These are phyloP conservation scores for Matsumyia berberina DNA, from an alignment of 2,888 invertebrate species.

Conservation along the genomic window DNA sequence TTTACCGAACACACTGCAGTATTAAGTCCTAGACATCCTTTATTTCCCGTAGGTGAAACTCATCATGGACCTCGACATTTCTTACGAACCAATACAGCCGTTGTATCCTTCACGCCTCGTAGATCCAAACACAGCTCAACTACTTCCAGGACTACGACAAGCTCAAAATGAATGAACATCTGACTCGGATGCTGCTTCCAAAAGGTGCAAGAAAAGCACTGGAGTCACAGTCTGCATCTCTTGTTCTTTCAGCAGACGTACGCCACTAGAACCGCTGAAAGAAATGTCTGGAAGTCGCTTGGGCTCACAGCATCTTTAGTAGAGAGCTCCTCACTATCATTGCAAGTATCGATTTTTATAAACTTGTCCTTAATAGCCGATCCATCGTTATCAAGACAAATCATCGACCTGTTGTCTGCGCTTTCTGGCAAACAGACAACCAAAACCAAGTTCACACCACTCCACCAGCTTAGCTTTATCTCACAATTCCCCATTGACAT, in stretches of 20 bases:
- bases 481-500: not conserved
- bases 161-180: not conserved
- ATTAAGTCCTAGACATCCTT: no score
- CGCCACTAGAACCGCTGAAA: not conserved
- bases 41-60: no score
- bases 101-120: no score
- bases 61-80: no score
- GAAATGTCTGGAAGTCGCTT: not conserved
- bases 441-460: not conserved
- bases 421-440: not conserved
- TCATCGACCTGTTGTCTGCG: not conserved
- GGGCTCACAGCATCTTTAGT: no score
- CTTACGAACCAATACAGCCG: no score
- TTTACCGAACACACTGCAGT: no score
- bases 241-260: not conserved
- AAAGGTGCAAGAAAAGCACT: not conserved
- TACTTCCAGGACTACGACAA: no score
- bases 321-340: not conserved
- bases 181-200: not conserved
- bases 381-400: not conserved
- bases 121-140: no score
- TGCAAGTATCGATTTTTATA: not conserved
- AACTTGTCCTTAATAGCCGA: not conserved
- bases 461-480: not conserved
- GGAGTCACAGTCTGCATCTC: not conserved